Base-by-base conservation (phyloP, 2,113 vertebrate genomes). In the Promerops cafer region DNA sequence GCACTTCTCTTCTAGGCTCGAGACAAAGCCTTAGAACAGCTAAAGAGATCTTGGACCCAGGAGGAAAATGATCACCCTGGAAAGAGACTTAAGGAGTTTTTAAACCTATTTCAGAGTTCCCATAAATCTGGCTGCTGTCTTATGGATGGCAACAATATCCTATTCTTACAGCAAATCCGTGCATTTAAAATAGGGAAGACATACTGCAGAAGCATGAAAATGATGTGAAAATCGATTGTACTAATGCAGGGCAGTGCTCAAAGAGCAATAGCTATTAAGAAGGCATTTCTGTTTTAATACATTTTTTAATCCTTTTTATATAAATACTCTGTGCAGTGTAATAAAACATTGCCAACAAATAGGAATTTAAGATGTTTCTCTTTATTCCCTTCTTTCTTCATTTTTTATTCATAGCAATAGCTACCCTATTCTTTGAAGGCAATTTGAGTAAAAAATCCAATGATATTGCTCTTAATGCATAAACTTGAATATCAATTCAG, bases 291-390 rank as follows among this genome's bases (percentile, higher is more conserved):
- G 35, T 17, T 92, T 97, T 85, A 82, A 89, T 94, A 92, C 19
- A 8, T 84, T 84, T 97, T 97, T 83, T 60, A 94, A 89, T 85
- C 49, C 26, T 83, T 96, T 91, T 95, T 76, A n/a, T 89, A 95
- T 92, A 84, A 93, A 93, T 91, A 87, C 85, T 92, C 59, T 72
- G 89, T 76, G 40, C 44, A 86, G 30, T 69, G 21, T 76, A 93
- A 94, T 94, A 95, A 93, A 91, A 89, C 11, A 65, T 77, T 81
- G 69, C 26, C 82, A 79, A 87, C 37, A 94, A 84, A 83, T 12
- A 89, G 5, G 33, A 9, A 74, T 89, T 95, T 90, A 45, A 88
- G 33, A 81, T 83, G 10, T 11, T 87, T 33, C 14, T 70, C 1
- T 35, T 30, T 65, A 45, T 66, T 44, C 33, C 6, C 9, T 61